Percentiles rank a stretch among this genome's conserved stretches.
These are phyloP conservation scores for Lordiphosa fenestrarum DNA, from an alignment of 2,888 invertebrate species.

Conservation along the genomic window DNA sequence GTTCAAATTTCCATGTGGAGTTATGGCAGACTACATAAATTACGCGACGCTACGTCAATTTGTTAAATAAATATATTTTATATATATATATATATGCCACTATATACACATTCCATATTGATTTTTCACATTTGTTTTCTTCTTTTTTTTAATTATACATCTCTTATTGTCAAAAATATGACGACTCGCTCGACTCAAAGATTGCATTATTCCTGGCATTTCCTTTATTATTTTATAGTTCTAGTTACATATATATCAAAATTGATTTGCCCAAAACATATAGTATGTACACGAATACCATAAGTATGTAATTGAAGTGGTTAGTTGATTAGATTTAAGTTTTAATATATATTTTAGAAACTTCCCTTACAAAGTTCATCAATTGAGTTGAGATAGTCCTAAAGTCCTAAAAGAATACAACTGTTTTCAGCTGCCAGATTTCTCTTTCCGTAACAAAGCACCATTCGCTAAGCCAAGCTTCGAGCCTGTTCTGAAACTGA, in stretches of 20 bases:
- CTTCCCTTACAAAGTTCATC: too few species aligned
- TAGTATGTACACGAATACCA: conserved; percentile 3
- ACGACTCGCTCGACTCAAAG: conserved; percentile 54
- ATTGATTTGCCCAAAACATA: conserved; percentile 23
- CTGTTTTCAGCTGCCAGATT: too few species aligned
- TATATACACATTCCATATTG: conserved; percentile 45
- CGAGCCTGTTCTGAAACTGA: too few species aligned
- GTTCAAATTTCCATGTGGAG: conserved; percentile 19
- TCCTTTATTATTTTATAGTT: conserved; percentile 30
- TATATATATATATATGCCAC: conserved; percentile 43
- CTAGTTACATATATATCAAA: conserved; percentile 19
- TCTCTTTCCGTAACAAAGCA: too few species aligned
- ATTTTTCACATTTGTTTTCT: not conserved
- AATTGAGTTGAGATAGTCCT: too few species aligned
- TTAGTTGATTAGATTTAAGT: conserved; percentile 9
- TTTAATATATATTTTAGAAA: too few species aligned
- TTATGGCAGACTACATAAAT: conserved; percentile 16
- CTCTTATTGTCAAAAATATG: conserved; percentile 68
- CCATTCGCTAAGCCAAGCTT: too few species aligned
- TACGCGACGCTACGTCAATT: not conserved
- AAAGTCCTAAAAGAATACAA: too few species aligned
- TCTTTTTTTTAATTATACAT: conserved; percentile 43
- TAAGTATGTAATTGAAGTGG: conserved; percentile 11
- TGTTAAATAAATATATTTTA: conserved; percentile 30
- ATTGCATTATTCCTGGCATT: conserved; percentile 48